Conservation (phyloP, 1,140 invertebrate species). For the Helicoverpa armigera region DNA sequence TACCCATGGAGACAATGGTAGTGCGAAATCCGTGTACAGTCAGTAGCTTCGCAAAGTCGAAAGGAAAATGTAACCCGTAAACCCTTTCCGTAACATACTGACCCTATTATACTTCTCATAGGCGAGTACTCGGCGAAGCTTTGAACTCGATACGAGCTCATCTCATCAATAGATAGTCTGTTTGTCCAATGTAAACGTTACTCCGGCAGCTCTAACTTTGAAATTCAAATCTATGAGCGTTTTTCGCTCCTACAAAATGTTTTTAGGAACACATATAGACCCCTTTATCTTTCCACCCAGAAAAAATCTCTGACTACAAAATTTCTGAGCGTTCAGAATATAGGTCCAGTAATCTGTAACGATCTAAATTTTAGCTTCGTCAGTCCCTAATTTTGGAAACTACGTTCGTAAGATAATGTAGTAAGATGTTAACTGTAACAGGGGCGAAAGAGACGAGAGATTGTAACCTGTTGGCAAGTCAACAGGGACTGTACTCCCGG, state of each 20-base stretch:
- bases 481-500: constrained; percentile 40
- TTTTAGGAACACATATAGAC: background rate
- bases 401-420: constrained; percentile 10
- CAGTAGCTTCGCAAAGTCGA: background rate
- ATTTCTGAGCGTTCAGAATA: background rate
- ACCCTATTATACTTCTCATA: background rate
- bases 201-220: too few species aligned
- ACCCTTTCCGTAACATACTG: background rate
- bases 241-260: background rate
- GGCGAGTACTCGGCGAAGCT: background rate
- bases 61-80: background rate
- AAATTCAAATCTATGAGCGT: too few species aligned
- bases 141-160: background rate
- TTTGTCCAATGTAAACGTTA: background rate
- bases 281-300: background rate
- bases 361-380: constrained; percentile 3
- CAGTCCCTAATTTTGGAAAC: constrained; percentile 18
- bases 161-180: background rate
- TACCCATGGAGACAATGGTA: too few species aligned
- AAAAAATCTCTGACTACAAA: background rate
- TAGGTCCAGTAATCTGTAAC: background rate
- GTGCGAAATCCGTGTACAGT: too few species aligned
- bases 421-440: constrained; percentile 37
- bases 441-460: constrained; percentile 34
- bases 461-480: constrained; percentile 49